Evolutionary conservation across 2,888 invertebrate genomes (phyloP).

Genomic region (Watsonalla binaria): DNA sequence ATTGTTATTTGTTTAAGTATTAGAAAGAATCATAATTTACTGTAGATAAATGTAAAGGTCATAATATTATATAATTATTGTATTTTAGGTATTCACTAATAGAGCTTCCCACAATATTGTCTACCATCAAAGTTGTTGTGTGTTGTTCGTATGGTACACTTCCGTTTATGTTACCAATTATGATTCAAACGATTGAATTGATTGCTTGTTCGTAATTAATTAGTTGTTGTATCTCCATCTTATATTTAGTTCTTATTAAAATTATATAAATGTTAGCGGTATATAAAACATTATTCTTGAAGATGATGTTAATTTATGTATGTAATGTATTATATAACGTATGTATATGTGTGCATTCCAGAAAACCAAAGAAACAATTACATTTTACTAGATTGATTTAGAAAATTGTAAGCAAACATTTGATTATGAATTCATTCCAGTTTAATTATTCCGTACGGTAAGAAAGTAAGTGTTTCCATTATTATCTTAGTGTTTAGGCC

Average conservation of each 20-base stretch:
- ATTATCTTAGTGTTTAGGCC: slow-evolving; percentile 3
- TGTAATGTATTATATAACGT: too few species aligned
- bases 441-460: neutral
- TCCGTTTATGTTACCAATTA: neutral
- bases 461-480: slow-evolving; percentile 15
- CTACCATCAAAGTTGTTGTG: slow-evolving; percentile 45
- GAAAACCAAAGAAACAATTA: neutral
- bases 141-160: slow-evolving; percentile 18
- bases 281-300: too few species aligned
- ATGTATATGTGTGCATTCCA: neutral
- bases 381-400: neutral
- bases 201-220: too few species aligned
- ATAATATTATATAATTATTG: slow-evolving; percentile 35
- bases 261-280: too few species aligned
- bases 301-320: too few species aligned
- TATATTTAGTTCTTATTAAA: too few species aligned
- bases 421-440: neutral
- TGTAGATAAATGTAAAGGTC: slow-evolving; percentile 52
- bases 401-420: neutral
- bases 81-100: slow-evolving; percentile 58
- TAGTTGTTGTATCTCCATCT: too few species aligned
- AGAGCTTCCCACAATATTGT: slow-evolving; percentile 69
- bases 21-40: slow-evolving; percentile 54
- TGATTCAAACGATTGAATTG: too few species aligned
- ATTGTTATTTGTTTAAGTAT: slow-evolving; percentile 66